Conservation (phyloP, 2,797 vertebrate genomes). For the Adelosebastes latens region DNA sequence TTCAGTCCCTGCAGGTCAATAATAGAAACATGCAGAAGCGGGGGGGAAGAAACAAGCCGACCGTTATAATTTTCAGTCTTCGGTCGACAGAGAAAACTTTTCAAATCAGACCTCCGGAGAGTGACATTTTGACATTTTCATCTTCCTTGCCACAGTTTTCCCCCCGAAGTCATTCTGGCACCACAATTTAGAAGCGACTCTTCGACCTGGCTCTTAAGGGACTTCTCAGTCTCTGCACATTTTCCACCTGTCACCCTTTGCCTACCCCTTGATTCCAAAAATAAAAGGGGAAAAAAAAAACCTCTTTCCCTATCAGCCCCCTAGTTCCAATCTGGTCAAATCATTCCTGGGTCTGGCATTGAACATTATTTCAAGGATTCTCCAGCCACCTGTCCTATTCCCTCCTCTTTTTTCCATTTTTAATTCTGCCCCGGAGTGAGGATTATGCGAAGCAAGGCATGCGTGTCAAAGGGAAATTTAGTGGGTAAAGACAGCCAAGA, state of each 20-base stretch:
- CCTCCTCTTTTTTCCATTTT: constrained; percentile 79
- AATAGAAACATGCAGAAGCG: constrained; percentile 19
- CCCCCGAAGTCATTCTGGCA: constrained; percentile 74
- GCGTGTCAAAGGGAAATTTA: constrained; percentile 91
- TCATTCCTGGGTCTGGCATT: constrained; percentile 79
- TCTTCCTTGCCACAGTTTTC: constrained; percentile 62
- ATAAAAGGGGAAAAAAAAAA: constrained; percentile 50
- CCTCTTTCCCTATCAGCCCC: constrained; percentile 61
- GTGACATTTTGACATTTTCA: constrained; percentile 77
- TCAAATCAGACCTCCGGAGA: constrained; percentile 67
- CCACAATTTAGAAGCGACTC: constrained; percentile 73
- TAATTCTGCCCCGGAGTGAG: constrained; percentile 88
- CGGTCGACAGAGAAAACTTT: constrained; percentile 59
- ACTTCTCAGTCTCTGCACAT: constrained; percentile 68
- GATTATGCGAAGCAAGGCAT: constrained; percentile 89
- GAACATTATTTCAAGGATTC: constrained; percentile 87
- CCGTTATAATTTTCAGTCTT: constrained; percentile 55
- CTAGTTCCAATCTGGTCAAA: constrained; percentile 82
- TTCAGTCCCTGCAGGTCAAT: constrained; percentile 42
- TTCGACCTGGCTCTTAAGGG: constrained; percentile 65
- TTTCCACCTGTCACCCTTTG: constrained; percentile 77
- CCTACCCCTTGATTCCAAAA: constrained; percentile 71
- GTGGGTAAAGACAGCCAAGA: constrained; percentile 88
- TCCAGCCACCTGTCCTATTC: constrained; percentile 85
- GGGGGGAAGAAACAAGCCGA: constrained; percentile 21